Base-by-base conservation (phyloP, 2,113 vertebrate species). In the Sinocyclocheilus rhinocerous region DNA sequence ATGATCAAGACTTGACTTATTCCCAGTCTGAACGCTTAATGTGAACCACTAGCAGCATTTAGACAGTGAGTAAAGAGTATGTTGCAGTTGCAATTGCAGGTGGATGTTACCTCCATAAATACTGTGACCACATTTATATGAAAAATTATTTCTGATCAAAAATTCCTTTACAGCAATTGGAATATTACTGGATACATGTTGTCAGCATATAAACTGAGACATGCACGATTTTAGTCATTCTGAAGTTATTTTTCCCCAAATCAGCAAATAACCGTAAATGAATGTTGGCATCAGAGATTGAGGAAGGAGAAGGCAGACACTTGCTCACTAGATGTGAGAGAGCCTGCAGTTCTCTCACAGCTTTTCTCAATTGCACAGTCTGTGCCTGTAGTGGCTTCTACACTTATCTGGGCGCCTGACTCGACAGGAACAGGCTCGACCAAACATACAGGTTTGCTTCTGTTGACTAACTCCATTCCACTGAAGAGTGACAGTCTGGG, bases 281-380 rank as follows among this genome's bases (percentile, higher is more conserved):
- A 42, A 70, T 8, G 42, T 57, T 39, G 39, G 45, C 26, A 87
- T 98, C 94, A 98, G 69, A 91, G 69, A 83, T 97, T 97, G 86
- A 99, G 92, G 88, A 99, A 99, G 0, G 96, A 87, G 0, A 99
- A 99, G 20, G 95, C 97, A 0, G 98, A 99, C 0, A 52, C 0
- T 85, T 89, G 88, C 82, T 85, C 77, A 57, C 26, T 48, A 33
- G 83, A 84, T 61, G 72, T 12, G 52, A 22, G 57, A 16, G 10
- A 4, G 69, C 72, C 13, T 79, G 45, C 22, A 61, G 2, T 0
- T 78, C 82, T 80, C n/a, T 87, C 13, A 84, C 6, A 6, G 18
- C 67, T 0, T 18, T 83, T 87, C 0, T 87, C 78, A 15, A 29
- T 59, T 9, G 39, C 59, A 7, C 36, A 59, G 59, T 70, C 85